phyloP scores from a whole-genome alignment of 2,113 vertebrate species.

The Lanius ludovicianus region DNA sequence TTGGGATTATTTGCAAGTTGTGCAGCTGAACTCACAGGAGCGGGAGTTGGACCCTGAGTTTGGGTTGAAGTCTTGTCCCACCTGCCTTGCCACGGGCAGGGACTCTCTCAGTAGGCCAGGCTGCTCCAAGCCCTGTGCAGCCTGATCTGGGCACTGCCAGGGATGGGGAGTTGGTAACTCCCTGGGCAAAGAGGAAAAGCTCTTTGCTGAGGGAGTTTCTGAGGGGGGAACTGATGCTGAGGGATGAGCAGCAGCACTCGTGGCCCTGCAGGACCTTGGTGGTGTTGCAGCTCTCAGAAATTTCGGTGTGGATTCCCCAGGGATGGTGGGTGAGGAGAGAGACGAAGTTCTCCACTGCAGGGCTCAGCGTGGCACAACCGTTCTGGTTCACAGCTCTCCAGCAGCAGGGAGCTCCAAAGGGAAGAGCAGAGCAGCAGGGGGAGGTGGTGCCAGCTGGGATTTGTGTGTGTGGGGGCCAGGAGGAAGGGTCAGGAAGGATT shows the following conservation, averaged over 20 bases:
- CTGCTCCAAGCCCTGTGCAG: background rate
- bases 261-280: background rate
- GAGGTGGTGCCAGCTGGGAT: background rate
- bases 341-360: background rate
- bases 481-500: background rate
- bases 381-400: background rate
- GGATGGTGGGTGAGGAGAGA: background rate
- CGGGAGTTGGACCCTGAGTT: too few relatives aligned
- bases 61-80: background rate
- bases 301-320: background rate
- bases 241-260: accelerated
- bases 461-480: background rate
- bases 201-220: background rate
- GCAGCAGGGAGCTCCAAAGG: background rate
- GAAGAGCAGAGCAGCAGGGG: background rate
- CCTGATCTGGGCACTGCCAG: background rate
- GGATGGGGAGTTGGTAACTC: background rate
- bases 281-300: background rate
- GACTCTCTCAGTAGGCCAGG: background rate
- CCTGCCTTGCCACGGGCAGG: background rate
- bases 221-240: background rate
- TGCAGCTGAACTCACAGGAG: background rate
- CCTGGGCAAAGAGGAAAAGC: background rate
- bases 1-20: background rate
- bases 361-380: background rate